These are phyloP conservation scores for Epsilonema sp. DNA, from an alignment of 2,888 invertebrate species.

Conservation along the genomic window DNA sequence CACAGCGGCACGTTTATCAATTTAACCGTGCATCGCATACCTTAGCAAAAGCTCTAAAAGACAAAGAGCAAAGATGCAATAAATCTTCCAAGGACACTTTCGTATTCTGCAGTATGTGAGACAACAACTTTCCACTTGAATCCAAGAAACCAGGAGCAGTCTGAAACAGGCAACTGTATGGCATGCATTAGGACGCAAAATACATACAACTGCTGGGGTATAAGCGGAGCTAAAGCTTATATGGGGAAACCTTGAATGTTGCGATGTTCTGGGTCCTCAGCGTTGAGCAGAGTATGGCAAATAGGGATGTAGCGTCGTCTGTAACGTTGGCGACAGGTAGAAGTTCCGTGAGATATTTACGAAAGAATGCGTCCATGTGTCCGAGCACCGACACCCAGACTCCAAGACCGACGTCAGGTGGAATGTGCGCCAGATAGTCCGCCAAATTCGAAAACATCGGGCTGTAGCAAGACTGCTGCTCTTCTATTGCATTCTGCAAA, in stretches of 20 bases:
- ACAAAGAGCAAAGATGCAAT: slow-evolving; percentile 68
- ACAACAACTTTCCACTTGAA: slow-evolving; percentile 80
- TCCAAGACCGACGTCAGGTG: slow-evolving; percentile 49
- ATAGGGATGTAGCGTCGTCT: slow-evolving; percentile 30
- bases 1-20: neutral
- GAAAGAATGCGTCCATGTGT: slow-evolving; percentile 65
- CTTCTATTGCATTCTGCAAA: too few relatives aligned
- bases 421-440: slow-evolving; percentile 73
- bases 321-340: slow-evolving; percentile 8
- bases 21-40: slow-evolving; percentile 28
- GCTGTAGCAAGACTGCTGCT: too few relatives aligned
- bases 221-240: neutral
- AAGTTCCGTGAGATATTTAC: slow-evolving; percentile 34
- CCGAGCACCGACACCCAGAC: slow-evolving; percentile 60
- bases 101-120: slow-evolving; percentile 73
- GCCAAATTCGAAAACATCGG: slow-evolving; percentile 72
- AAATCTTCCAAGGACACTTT: slow-evolving; percentile 47
- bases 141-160: slow-evolving; percentile 82
- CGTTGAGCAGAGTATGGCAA: slow-evolving; percentile 35
- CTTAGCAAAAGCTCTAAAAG: slow-evolving; percentile 65
- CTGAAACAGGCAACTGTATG: slow-evolving; percentile 14
- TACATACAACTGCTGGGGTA: neutral
- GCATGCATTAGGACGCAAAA: too few relatives aligned
- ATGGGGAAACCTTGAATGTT: slow-evolving; percentile 52
- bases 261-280: slow-evolving; percentile 64